These are phyloP conservation scores for Tethea ocularis DNA, from an alignment of 2,888 invertebrate genomes.

Conservation along the genomic window DNA sequence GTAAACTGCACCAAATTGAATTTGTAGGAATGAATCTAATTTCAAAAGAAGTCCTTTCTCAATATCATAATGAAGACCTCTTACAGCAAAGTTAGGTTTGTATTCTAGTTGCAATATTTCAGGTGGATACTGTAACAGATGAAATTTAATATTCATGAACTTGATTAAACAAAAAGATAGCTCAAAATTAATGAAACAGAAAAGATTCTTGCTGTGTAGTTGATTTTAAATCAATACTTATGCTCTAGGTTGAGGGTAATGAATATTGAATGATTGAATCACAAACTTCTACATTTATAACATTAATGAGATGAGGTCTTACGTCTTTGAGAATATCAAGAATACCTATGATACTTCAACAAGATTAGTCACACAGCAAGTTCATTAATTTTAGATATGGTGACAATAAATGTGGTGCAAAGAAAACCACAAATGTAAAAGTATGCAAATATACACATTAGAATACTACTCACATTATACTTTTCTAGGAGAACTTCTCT, in stretches of 20 bases:
- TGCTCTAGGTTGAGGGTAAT: too few relatives aligned
- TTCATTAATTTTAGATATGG: slow-evolving; percentile 10
- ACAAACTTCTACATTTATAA: too few relatives aligned
- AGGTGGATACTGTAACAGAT: slow-evolving; percentile 90
- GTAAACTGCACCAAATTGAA: slow-evolving; percentile 97
- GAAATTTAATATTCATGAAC: not conserved
- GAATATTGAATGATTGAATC: too few relatives aligned
- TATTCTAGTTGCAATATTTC: slow-evolving; percentile 92
- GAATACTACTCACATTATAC: slow-evolving; percentile 87
- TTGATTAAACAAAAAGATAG: not conserved
- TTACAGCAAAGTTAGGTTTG: slow-evolving; percentile 96
- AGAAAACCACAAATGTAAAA: too few relatives aligned
- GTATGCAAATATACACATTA: not conserved
- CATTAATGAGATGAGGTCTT: too few relatives aligned
- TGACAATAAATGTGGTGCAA: slow-evolving; percentile 5
- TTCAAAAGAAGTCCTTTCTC: slow-evolving; percentile 96
- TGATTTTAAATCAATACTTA: too few relatives aligned
- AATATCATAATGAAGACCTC: slow-evolving; percentile 99
- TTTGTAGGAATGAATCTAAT: slow-evolving; percentile 97
- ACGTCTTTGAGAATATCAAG: too few relatives aligned
- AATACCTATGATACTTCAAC: too few relatives aligned
- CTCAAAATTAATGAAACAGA: slow-evolving; percentile 12
- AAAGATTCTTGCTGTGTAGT: not conserved
- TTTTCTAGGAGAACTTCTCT: slow-evolving; percentile 93
- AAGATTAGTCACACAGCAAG: slow-evolving; percentile 6